Evolutionary conservation across 2,797 vertebrate genomes (phyloP).

Genomic region (Hydrocynus forskahlii): DNA sequence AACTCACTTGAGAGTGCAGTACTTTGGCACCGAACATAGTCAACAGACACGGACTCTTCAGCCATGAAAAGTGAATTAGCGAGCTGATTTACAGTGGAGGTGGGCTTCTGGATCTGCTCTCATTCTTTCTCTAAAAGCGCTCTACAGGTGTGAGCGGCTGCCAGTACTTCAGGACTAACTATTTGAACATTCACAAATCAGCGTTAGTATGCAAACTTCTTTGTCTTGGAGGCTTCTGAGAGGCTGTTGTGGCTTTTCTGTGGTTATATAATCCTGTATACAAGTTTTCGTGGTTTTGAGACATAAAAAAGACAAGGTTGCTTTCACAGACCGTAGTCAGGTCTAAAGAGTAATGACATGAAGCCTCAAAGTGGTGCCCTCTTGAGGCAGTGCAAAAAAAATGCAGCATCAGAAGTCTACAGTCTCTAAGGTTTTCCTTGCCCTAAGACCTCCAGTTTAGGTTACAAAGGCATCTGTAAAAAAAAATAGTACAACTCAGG

Average conservation of each 20-base stretch:
- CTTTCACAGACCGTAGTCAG: background rate
- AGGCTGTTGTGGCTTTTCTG: background rate
- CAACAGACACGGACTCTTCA: slow-evolving; percentile 64
- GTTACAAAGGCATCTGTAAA: no score
- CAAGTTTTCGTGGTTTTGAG: background rate
- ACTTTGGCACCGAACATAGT: slow-evolving; percentile 70
- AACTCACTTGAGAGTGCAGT: slow-evolving; percentile 72
- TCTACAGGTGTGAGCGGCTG: background rate
- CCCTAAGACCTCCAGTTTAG: background rate
- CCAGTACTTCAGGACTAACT: background rate
- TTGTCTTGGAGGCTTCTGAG: background rate
- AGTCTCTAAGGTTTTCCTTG: background rate
- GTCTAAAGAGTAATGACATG: background rate
- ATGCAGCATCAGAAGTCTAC: slow-evolving; percentile 58
- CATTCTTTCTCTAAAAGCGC: background rate
- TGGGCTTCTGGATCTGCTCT: slow-evolving; percentile 22
- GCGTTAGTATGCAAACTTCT: background rate
- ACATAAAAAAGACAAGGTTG: background rate
- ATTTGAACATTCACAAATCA: background rate
- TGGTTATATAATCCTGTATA: background rate
- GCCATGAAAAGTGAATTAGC: slow-evolving; percentile 75
- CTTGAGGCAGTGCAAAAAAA: slow-evolving; percentile 67
- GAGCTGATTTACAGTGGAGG: slow-evolving; percentile 71
- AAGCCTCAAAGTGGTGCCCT: slow-evolving; percentile 67
- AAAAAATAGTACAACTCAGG: background rate